Base-by-base conservation (phyloP, 2,888 invertebrate genomes). In the Cheilosia vulpina region DNA sequence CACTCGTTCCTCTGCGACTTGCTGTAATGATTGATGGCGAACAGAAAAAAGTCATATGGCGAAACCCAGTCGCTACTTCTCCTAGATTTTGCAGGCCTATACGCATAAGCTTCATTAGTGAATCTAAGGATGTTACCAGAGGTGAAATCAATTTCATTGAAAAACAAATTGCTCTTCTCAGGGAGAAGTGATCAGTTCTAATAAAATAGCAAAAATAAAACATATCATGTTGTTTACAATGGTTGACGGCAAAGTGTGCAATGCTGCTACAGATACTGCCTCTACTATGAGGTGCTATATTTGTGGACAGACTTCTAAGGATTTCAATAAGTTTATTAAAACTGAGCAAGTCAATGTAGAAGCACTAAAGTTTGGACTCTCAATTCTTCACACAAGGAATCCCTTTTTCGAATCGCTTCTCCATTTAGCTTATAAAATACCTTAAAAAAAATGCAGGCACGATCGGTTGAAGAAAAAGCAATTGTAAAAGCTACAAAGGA, bases 231-330 rank as follows among this genome's bases (percentile, higher is more conserved):
- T 87, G 43, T 69, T 88, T 11, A 89, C 89, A 31, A 90, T 89
- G 89, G 87, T 90, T 13, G 90, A 90, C 72, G 89, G 87, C 5
- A 91, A 90, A 43, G 60, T 60, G 13, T 60, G 60, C 60, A 41
- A 60, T 53, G 53, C 53, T 66, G 88, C 88, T 3, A 89, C 89
- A 17, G 83, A 89, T 53, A 90, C 89, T 15, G 66, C 79, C 53
- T 90, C 89, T n/a, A 88, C 89, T 13, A 88, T 88, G 88, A 88
- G 87, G 50, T 91, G 90, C 73, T 90, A 90, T 75, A 89, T 90
- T 50, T 90, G 89, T 71, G 88, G 88, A 24, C 79, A n/a, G n/a
- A n/a, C n/a, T n/a, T n/a, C n/a, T n/a, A n/a, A n/a, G n/a, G n/a
- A n/a, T n/a, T n/a, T n/a, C n/a, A n/a, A n/a, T n/a, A n/a, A n/a